phyloP scores from a whole-genome alignment of 2,797 vertebrate genomes.

The Pseudomugil tenellus region DNA sequence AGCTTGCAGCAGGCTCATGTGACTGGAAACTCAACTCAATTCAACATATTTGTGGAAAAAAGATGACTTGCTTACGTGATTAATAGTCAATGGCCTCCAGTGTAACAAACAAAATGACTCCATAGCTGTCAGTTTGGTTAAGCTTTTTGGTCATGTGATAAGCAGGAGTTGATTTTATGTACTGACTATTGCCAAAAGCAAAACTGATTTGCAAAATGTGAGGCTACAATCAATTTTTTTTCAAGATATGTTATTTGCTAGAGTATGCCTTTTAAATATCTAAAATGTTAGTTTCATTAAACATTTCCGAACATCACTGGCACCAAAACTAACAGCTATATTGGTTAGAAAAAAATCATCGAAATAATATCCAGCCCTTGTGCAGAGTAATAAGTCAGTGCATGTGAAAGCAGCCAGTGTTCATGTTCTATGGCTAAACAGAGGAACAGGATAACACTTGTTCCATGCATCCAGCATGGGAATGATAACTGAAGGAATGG shows the following conservation, averaged over 20 bases:
- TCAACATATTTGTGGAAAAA: not conserved
- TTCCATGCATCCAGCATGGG: constrained; percentile 13
- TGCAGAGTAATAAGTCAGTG: constrained; percentile 3
- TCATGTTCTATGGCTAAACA: constrained; percentile 17
- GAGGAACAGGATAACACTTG: constrained; percentile 47
- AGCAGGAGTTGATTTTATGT: not conserved
- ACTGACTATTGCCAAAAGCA: not conserved
- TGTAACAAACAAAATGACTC: no score
- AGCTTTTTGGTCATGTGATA: not conserved
- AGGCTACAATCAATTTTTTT: not conserved
- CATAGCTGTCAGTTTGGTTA: not conserved
- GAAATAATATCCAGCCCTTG: not conserved
- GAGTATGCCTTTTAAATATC: not conserved
- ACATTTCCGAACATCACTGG: not conserved
- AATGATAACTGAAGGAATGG: constrained; percentile 15
- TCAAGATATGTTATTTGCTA: no score
- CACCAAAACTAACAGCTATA: not conserved
- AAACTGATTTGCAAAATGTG: not conserved
- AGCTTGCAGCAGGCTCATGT: constrained; percentile 12
- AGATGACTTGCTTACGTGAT: not conserved
- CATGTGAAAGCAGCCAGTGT: constrained; percentile 11
- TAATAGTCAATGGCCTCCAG: not conserved
- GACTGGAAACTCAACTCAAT: not conserved
- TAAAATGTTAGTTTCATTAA: no score
- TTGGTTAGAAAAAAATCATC: not conserved